Conservation (phyloP, 2,888 invertebrate species). For the Autographa pulchrina region DNA sequence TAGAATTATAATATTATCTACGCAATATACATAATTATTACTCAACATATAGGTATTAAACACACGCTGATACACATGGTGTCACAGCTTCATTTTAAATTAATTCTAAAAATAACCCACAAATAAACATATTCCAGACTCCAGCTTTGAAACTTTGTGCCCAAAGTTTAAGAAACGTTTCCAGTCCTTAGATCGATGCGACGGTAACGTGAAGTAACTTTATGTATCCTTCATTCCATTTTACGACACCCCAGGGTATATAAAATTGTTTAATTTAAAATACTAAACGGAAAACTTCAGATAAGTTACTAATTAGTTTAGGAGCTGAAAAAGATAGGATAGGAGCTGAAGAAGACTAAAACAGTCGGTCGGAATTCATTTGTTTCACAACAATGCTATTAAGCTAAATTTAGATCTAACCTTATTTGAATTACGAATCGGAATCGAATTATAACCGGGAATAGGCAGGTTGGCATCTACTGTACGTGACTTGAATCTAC, state of each 20-base stretch:
- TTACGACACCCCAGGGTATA: neutral
- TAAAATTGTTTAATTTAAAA: conserved; percentile 1
- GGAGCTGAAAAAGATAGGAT: neutral
- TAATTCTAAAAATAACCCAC: neutral
- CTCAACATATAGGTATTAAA: neutral
- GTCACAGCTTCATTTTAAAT: neutral
- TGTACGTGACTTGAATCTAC: neutral
- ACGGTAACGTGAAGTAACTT: neutral
- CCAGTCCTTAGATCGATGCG: conserved; percentile 1
- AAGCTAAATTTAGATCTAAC: neutral
- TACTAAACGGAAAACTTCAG: neutral
- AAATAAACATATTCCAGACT: neutral
- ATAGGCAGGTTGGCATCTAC: neutral
- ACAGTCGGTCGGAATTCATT: neutral
- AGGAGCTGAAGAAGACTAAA: neutral
- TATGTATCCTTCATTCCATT: neutral
- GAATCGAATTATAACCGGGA: neutral
- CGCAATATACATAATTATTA: neutral
- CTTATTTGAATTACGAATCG: neutral
- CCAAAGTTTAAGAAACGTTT: neutral
- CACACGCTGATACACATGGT: neutral
- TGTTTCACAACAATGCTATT: neutral
- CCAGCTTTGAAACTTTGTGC: neutral
- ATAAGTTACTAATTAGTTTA: neutral
- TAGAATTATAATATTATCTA: too few relatives aligned